A percentile compares a stretch with the other conserved stretches of the same genome.
Conservation (phyloP, 2,113 vertebrate species). For the Setophaga coronata region DNA sequence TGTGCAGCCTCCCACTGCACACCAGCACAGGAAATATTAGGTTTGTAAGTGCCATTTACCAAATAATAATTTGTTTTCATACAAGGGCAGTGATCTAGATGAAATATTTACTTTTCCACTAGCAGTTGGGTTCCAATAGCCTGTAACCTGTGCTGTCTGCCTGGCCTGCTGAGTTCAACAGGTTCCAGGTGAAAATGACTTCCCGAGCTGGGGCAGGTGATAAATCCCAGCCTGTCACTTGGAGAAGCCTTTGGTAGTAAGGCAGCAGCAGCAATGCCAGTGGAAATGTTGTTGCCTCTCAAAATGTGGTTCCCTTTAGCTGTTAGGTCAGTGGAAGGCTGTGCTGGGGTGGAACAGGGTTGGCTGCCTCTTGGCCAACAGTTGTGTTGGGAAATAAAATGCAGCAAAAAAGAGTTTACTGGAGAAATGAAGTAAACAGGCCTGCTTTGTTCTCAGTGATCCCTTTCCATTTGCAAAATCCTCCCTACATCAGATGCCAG, state of each 20-base stretch:
- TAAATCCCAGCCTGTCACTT: constrained; percentile 41
- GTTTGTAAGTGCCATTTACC: constrained; percentile 44
- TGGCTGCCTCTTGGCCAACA: background rate
- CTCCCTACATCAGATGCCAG: background rate
- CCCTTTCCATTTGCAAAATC: background rate
- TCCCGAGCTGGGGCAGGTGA: constrained; percentile 3
- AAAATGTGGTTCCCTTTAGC: background rate
- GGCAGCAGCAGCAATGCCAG: background rate
- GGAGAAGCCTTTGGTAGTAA: background rate
- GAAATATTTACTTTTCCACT: constrained; percentile 31
- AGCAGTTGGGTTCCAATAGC: constrained; percentile 9
- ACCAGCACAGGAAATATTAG: constrained; percentile 46
- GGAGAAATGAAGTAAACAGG: background rate
- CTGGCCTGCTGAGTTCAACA: constrained; percentile 32
- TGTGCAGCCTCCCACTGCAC: constrained; percentile 42
- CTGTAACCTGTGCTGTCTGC: constrained; percentile 12
- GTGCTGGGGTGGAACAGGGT: background rate
- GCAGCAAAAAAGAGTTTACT: background rate
- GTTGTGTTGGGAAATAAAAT: constrained; percentile 10
- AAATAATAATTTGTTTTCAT: constrained; percentile 36
- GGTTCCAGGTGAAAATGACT: constrained; percentile 37
- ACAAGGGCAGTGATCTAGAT: background rate
- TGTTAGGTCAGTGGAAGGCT: background rate
- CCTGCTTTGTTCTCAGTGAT: background rate
- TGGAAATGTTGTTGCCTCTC: constrained; percentile 13